Evolutionary conservation across 2,113 vertebrate genomes (phyloP), one percentile per base, ranked within the genome.

Genomic region (Vanacampus margaritifer): DNA sequence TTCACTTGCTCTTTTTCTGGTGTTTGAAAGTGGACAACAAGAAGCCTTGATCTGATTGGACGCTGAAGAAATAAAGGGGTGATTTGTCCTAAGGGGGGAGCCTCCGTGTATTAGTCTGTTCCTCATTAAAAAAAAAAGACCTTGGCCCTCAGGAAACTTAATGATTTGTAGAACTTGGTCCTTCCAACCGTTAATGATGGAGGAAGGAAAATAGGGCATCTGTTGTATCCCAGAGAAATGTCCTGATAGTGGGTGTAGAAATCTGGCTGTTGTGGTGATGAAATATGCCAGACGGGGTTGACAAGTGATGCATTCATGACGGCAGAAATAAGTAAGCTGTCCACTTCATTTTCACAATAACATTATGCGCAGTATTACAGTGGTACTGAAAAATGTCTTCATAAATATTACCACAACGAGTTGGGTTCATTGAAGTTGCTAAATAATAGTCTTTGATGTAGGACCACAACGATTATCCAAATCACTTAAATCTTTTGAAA

Each of bases 251-350:
- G 36, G 58, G 58, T 39, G 58, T 61, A 39, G 58, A 61, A 39
- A 23, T 61, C 17, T 61, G 58, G 19, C 35, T 3, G 21, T 11
- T 12, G 32, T 19, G 57, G 57, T 1, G 16, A 21, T 21, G 56
- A 58, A 58, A 58, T 36, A 35, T 58, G 24, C 28, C 36, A 14
- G 5, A 14, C 36, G 12, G 10, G 36, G 5, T 39, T 24, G 58
- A 61, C 58, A 61, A 61, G 36, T 14, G 58, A 39, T 61, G 36
- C 58, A 61, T 61, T 61, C 58, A 39, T 61, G 35, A 41, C n/a
- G 39, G 36, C 35, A 60, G 58, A 23, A 60, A 60, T n/a, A 36
- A 60, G 1, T n/a, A 60, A 60, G 35, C 21, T 39, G 21, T 37
- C 2, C 17, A 5, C 56, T 21, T 21, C 28, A 58, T 35, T 35